A percentile compares a stretch with the other conserved stretches of the same genome.
Evolutionary conservation across 2,113 vertebrate species (phyloP).

Genomic region (Tonatia bakeri): DNA sequence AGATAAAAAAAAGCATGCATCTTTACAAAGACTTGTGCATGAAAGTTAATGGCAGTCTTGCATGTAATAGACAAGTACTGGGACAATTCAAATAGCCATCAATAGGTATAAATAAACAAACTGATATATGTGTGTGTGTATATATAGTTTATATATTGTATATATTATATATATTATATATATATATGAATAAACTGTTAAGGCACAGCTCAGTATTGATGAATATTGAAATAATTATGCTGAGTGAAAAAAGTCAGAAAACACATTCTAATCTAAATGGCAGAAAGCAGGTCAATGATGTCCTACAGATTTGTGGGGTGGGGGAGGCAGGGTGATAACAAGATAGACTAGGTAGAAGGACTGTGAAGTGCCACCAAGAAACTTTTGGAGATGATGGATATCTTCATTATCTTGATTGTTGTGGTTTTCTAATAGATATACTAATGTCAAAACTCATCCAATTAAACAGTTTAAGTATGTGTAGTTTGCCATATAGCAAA

Average conservation of each 20-base stretch:
- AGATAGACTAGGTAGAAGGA: neutral
- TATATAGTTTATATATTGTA: too few relatives aligned
- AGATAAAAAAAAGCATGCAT: neutral
- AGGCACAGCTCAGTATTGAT: neutral
- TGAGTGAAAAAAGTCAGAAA: neutral
- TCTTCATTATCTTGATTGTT: neutral
- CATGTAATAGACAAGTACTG: neutral
- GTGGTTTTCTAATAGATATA: neutral
- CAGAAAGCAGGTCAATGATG: neutral
- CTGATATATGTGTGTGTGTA: too few relatives aligned
- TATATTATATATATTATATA: neutral
- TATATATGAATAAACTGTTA: neutral
- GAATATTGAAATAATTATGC: neutral
- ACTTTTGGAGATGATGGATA: neutral
- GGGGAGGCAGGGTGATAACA: accelerated
- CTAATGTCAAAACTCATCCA: neutral
- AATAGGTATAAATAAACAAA: neutral
- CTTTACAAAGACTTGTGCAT: neutral
- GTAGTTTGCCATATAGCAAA: neutral
- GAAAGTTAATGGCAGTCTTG: neutral
- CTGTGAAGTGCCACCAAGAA: neutral
- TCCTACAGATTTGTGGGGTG: neutral
- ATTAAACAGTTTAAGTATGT: neutral
- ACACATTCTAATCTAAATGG: neutral
- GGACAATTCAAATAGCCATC: neutral